Evolutionary conservation across 2,797 vertebrate genomes (phyloP).

Genomic region (Urocyon cinereoargenteus): DNA sequence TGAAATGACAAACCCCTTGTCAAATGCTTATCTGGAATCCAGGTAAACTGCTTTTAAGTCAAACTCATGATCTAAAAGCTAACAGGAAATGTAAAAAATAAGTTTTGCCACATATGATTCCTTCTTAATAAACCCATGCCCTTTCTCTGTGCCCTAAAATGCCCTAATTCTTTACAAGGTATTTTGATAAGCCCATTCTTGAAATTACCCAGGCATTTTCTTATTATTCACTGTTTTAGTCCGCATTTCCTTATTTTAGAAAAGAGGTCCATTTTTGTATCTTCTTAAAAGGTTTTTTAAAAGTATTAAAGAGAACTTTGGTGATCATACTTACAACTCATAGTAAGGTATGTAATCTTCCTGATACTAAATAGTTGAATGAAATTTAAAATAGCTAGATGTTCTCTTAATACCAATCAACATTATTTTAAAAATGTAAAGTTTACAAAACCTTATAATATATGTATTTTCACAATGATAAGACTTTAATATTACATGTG

Average conservation of each 20-base stretch:
- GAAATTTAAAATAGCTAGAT: neutral
- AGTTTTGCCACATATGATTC: neutral
- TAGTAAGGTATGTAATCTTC: neutral
- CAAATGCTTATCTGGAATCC: neutral
- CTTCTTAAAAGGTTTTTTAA: neutral
- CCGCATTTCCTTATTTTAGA: neutral
- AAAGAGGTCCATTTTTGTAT: neutral
- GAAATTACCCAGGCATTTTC: neutral
- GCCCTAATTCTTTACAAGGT: neutral
- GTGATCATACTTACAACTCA: neutral
- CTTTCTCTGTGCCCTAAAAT: neutral
- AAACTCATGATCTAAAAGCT: neutral
- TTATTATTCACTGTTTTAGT: neutral
- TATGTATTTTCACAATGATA: neutral
- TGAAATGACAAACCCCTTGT: neutral
- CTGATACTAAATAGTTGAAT: neutral
- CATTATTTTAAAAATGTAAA: neutral
- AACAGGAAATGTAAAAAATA: neutral
- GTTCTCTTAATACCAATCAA: neutral
- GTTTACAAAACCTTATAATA: neutral
- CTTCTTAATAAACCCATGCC: neutral
- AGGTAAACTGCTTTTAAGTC: neutral
- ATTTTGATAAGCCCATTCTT: neutral
- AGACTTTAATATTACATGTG: neutral
- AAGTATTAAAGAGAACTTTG: neutral